Evolutionary conservation across 1,140 invertebrate species (phyloP).

Genomic region (Pogonomyrmex barbatus): DNA sequence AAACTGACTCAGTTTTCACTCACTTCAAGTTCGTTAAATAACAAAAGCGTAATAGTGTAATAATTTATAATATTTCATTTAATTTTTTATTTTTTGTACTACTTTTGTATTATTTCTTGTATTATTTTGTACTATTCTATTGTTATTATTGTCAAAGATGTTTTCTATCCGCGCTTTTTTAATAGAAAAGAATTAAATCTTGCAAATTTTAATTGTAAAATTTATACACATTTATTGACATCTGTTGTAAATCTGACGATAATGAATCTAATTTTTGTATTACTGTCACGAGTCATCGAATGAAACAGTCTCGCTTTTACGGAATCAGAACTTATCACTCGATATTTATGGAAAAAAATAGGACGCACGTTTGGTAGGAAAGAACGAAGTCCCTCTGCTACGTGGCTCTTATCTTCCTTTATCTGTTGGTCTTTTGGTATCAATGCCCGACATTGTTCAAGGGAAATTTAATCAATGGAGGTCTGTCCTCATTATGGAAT

Average conservation of each 20-base stretch:
- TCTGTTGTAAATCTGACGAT: neutral
- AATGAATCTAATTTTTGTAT: neutral
- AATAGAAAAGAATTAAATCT: no score
- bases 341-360: neutral
- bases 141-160: neutral
- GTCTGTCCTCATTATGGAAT: conserved; percentile 22
- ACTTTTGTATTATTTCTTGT: neutral
- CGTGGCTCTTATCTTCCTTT: conserved; percentile 37
- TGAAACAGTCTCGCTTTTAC: neutral
- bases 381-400: neutral
- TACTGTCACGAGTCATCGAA: neutral
- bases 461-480: conserved; percentile 53
- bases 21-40: neutral
- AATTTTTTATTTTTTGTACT: neutral
- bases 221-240: neutral
- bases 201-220: no score
- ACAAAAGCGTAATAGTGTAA: neutral
- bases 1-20: neutral
- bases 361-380: neutral
- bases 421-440: conserved; percentile 16
- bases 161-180: no score
- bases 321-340: neutral
- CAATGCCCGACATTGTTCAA: conserved; percentile 45
- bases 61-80: neutral
- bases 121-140: neutral